Evolutionary conservation across 2,797 vertebrate genomes (phyloP).

Genomic region (Poecile montanus): DNA sequence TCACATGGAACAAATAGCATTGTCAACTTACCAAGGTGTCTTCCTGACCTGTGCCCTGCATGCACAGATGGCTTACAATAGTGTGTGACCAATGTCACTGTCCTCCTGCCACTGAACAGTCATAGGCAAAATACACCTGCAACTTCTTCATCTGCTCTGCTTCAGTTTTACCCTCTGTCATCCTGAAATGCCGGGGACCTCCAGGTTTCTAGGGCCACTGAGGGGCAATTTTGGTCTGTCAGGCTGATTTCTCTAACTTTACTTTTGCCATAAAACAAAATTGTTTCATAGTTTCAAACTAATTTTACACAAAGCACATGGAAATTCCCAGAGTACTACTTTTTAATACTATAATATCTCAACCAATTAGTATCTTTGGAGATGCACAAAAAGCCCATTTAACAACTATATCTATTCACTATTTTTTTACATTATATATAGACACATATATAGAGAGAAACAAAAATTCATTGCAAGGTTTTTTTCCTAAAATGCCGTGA

Average conservation of each 20-base stretch:
- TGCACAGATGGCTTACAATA: not conserved
- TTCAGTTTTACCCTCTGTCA: not conserved
- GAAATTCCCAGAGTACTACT: not conserved
- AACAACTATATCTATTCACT: not conserved
- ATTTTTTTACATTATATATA: not conserved
- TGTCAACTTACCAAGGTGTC: not conserved
- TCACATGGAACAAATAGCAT: accelerated
- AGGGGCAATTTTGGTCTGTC: not conserved
- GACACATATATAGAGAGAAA: accelerated
- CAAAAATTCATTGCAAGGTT: not conserved
- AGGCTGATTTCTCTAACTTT: not conserved
- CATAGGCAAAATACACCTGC: not conserved
- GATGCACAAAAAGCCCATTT: not conserved
- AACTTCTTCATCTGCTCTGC: not conserved
- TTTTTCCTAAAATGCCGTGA: not conserved
- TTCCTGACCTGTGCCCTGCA: not conserved
- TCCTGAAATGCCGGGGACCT: not conserved
- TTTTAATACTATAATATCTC: not conserved
- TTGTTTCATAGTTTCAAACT: not conserved
- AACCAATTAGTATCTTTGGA: not conserved
- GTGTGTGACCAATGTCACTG: accelerated
- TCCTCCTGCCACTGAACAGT: not conserved
- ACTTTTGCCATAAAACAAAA: not conserved
- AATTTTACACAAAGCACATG: not conserved
- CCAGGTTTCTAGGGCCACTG: not conserved